These are phyloP conservation scores for Drosophila algonquin DNA, from an alignment of 2,888 invertebrate species.

Conservation along the genomic window DNA sequence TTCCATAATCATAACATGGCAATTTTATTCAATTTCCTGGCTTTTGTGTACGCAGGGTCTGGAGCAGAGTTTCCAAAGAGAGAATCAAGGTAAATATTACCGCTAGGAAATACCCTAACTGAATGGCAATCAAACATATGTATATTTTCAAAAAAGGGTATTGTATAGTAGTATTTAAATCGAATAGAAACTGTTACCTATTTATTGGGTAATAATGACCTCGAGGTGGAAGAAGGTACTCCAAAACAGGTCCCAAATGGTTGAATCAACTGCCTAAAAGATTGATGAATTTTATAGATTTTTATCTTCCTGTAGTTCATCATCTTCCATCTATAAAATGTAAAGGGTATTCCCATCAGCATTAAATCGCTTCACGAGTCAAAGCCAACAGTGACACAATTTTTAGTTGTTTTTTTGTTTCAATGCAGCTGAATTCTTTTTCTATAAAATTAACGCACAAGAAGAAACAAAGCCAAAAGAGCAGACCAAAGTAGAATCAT, in stretches of 20 bases:
- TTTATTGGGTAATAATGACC: too few species aligned
- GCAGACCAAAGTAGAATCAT: not conserved
- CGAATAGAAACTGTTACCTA: too few species aligned
- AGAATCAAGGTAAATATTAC: slow-evolving; percentile 6
- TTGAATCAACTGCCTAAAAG: too few species aligned
- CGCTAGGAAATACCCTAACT: not conserved
- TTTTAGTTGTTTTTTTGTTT: not conserved
- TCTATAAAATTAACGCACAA: not conserved
- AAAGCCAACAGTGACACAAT: not conserved
- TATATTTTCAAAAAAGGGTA: too few species aligned
- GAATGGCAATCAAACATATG: not conserved
- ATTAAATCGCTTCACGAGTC: not conserved
- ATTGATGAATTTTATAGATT: too few species aligned
- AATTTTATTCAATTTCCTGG: slow-evolving; percentile 74
- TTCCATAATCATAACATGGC: slow-evolving; percentile 71
- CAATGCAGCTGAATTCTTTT: not conserved
- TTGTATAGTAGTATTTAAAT: too few species aligned
- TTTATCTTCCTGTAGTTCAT: too few species aligned
- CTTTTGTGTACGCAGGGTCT: slow-evolving; percentile 58
- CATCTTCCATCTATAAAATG: not conserved
- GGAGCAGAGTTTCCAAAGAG: not conserved
- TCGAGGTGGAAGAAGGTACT: too few species aligned
- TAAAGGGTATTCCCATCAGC: not conserved
- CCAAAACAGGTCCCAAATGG: too few species aligned
- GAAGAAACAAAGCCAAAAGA: slow-evolving; percentile 6